These are phyloP conservation scores for Proales similis DNA, from an alignment of 1,140 invertebrate genomes.

Conservation along the genomic window DNA sequence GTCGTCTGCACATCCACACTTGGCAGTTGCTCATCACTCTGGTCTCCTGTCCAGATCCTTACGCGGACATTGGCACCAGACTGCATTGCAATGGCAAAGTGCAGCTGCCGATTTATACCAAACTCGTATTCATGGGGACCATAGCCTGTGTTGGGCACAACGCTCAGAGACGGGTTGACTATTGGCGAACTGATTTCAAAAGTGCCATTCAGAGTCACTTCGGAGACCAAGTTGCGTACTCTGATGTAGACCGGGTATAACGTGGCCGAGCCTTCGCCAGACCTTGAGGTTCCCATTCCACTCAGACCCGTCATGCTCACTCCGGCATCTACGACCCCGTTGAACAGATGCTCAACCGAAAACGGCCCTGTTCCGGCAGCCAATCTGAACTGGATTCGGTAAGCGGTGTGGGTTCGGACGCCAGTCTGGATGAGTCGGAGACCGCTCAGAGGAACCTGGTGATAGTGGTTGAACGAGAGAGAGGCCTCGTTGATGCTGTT, in stretches of 20 bases:
- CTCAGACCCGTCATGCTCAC: not conserved
- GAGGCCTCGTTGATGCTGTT: not conserved
- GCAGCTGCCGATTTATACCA: no score
- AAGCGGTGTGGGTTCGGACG: not conserved
- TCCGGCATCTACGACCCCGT: not conserved
- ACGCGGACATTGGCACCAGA: slow-evolving; percentile 28
- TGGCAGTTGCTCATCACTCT: not conserved
- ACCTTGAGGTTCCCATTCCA: not conserved
- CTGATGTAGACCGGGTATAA: slow-evolving; percentile 1
- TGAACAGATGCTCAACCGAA: not conserved
- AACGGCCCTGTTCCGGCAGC: not conserved
- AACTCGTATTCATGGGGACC: no score
- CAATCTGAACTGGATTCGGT: not conserved
- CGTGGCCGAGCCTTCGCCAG: not conserved
- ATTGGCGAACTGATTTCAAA: slow-evolving; percentile 31
- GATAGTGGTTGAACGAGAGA: slow-evolving; percentile 3
- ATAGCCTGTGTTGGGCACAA: no score
- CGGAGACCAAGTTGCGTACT: slow-evolving; percentile 8
- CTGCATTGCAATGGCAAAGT: slow-evolving; percentile 27
- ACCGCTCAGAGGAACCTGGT: not conserved
- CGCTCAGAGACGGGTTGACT: no score
- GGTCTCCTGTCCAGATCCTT: slow-evolving; percentile 12
- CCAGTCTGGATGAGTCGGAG: not conserved
- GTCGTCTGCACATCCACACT: slow-evolving; percentile 18
- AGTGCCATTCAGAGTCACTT: not conserved